Percentiles rank a stretch among this genome's conserved stretches.
These are phyloP conservation scores for Trachelus troglodyta DNA, from an alignment of 2,888 invertebrate genomes.

Conservation along the genomic window DNA sequence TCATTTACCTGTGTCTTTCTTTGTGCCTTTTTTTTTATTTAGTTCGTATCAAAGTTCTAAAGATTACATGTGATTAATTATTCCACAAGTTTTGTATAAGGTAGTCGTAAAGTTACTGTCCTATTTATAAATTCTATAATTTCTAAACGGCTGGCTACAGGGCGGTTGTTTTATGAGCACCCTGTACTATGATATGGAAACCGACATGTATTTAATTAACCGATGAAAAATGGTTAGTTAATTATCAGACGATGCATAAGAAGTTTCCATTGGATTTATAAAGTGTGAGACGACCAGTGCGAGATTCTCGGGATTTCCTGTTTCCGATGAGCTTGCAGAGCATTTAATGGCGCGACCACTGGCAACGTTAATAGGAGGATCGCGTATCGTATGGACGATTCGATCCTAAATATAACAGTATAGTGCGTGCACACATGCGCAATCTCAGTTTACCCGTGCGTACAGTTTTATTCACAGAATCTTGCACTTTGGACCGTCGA, in stretches of 20 bases:
- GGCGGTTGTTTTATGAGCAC: background rate
- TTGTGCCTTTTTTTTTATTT: background rate
- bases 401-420: background rate
- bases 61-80: background rate
- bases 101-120: background rate
- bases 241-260: too few species aligned
- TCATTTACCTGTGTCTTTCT: background rate
- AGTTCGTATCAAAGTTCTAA: background rate
- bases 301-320: background rate
- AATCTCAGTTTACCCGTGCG: background rate
- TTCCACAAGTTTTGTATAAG: background rate
- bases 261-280: background rate
- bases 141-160: background rate
- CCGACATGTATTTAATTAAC: too few species aligned
- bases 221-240: too few species aligned
- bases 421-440: background rate
- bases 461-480: background rate
- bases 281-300: background rate
- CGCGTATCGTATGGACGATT: background rate
- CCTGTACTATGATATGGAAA: background rate
- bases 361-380: background rate
- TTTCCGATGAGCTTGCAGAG: background rate
- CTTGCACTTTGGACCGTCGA: slow-evolving; percentile 28
- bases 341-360: background rate
- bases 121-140: background rate